phyloP scores from a whole-genome alignment of 2,888 invertebrate species.

The Drosophila algonquin region DNA sequence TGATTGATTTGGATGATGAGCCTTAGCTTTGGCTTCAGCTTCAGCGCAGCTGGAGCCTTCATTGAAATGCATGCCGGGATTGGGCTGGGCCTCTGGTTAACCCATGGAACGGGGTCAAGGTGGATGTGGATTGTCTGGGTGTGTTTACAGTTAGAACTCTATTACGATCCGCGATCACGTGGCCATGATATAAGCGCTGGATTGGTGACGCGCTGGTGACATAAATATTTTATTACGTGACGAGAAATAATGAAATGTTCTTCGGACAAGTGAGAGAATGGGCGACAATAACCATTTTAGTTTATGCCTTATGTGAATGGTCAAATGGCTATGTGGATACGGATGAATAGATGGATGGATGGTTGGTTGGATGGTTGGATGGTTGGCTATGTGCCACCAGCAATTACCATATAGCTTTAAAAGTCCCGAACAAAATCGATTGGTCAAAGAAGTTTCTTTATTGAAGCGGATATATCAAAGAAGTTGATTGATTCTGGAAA shows the following conservation, averaged over 20 bases:
- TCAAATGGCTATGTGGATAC: not conserved
- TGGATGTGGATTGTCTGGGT: slow-evolving; percentile 45
- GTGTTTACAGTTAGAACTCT: slow-evolving; percentile 64
- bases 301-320: slow-evolving; percentile 34
- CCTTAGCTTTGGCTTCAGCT: slow-evolving; percentile 8
- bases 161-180: slow-evolving; percentile 63
- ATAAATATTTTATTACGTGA: slow-evolving; percentile 60
- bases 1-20: slow-evolving; percentile 57
- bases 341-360: not conserved
- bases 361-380: not conserved
- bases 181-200: slow-evolving; percentile 50
- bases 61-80: slow-evolving; percentile 53
- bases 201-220: slow-evolving; percentile 17
- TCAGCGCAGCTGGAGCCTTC: slow-evolving; percentile 16
- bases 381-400: slow-evolving; percentile 24
- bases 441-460: slow-evolving; percentile 23
- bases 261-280: slow-evolving; percentile 12
- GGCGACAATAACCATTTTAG: slow-evolving; percentile 8
- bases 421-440: slow-evolving; percentile 21
- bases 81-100: slow-evolving; percentile 14
- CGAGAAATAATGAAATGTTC: slow-evolving; percentile 28
- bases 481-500: not conserved
- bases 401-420: slow-evolving; percentile 39
- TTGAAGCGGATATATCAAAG: slow-evolving; percentile 9
- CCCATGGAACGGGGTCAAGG: slow-evolving; percentile 62